Base-by-base conservation (phyloP, 2,888 invertebrate genomes). In the Mallateleia sp. region DNA sequence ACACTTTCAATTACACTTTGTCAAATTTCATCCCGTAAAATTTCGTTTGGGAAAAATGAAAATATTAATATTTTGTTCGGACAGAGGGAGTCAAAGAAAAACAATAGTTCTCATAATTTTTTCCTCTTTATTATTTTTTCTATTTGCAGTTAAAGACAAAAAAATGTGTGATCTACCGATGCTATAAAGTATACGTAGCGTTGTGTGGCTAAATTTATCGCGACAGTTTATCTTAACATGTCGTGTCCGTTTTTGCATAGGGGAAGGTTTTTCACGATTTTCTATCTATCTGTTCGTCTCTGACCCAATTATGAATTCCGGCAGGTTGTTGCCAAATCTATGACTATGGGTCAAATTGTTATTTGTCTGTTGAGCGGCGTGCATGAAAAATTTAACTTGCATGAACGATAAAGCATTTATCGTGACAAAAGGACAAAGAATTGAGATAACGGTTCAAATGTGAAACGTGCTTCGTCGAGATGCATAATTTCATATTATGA, bases 261-360 rank as follows among this genome's bases (percentile, higher is more conserved):
- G 32, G 74, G 50, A 32, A 74, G 56, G 60, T 74, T 74, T 74
- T 74, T 60, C 72, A 52, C 52, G 62, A 74, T 74, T 74, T 72
- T 72, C 72, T 38, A 72, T 74, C 25, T 58, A 74, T 74, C 62
- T 74, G 74, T 74, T 74, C 45, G 74, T 74, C 62, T 74, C 74
- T 45, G 62, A 74, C 28, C 62, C 74, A 74, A 74, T 74, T 74
- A 74, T 74, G 62, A 74, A 74, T 74, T 62, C 74, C 60, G 58
- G 74, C 74, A 47, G 74, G 74, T 74, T 50, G 62, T 62, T 58
- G 50, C 74, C 74, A 50, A 74, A 74, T 34, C 62, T 74, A 62
- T 62, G 58, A 74, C 74, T 50, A 24, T 25, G 34, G 52, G 45
- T 74, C 74, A 25, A 74, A 62, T 74, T 62, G 74, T 58, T 74